A percentile compares a stretch with the other conserved stretches of the same genome.
These are phyloP conservation scores for Caenorhabditis latens DNA, from an alignment of 1,140 invertebrate genomes.

Conservation along the genomic window DNA sequence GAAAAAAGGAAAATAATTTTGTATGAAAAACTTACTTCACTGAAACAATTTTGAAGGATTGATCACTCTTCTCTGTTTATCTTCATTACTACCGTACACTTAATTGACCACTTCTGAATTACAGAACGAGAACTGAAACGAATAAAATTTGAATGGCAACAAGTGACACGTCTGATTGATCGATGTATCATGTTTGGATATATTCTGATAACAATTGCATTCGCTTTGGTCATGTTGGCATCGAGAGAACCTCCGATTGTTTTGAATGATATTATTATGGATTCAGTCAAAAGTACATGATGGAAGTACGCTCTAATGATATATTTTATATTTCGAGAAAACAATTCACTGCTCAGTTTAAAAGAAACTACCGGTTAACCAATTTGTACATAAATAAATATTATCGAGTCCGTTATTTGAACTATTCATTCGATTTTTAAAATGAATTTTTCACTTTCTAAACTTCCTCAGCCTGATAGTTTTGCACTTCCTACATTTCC, in stretches of 20 bases:
- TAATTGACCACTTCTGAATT: not conserved
- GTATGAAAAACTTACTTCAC: too few species aligned
- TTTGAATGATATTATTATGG: constrained; percentile 73
- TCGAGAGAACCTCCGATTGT: constrained; percentile 67
- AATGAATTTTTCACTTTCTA: too few species aligned
- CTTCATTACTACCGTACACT: too few species aligned
- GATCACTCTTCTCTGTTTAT: too few species aligned
- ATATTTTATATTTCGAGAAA: not conserved
- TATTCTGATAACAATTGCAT: constrained; percentile 70
- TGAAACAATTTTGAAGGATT: too few species aligned
- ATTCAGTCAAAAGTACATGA: constrained; percentile 57
- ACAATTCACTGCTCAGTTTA: not conserved
- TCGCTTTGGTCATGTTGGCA: constrained; percentile 71
- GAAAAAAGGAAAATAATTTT: too few species aligned
- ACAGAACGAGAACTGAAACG: constrained; percentile 69
- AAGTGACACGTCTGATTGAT: constrained; percentile 71
- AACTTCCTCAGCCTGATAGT: too few species aligned
- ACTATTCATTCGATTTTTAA: too few species aligned
- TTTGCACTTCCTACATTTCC: too few species aligned
- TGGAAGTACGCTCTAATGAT: not conserved
- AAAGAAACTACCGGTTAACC: constrained; percentile 10
- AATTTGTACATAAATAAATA: too few species aligned
- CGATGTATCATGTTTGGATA: constrained; percentile 73
- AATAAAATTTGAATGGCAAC: constrained; percentile 72
- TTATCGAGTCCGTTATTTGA: too few species aligned